Evolutionary conservation across 1,140 invertebrate species (phyloP).

Genomic region (Mya arenaria): DNA sequence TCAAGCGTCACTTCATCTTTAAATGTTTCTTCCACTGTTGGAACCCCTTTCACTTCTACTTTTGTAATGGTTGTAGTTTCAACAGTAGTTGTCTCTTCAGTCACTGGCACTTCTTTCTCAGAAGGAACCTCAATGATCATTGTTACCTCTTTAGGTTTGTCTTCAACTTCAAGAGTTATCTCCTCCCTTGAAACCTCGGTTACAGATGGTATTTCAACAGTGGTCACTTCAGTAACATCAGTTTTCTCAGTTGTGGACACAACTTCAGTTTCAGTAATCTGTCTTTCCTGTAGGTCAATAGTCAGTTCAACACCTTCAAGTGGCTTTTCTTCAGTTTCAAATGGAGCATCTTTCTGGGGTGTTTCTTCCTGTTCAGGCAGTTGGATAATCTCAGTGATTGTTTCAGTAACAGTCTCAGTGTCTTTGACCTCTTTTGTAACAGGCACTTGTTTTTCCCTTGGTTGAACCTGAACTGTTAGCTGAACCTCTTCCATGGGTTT

Average conservation of each 20-base stretch:
- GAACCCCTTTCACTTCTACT: no score
- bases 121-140: conserved; percentile 30
- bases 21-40: neutral
- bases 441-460: conserved; percentile 51
- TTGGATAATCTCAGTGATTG: conserved; percentile 37
- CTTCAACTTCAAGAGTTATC: conserved; percentile 65
- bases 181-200: conserved; percentile 63
- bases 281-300: conserved; percentile 26
- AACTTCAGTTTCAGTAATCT: conserved; percentile 34
- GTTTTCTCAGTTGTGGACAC: conserved; percentile 45
- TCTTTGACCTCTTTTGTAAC: conserved; percentile 46
- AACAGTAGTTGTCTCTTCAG: conserved; percentile 49
- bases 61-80: conserved; percentile 46
- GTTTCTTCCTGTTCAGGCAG: conserved; percentile 54
- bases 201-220: conserved; percentile 19
- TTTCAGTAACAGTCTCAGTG: conserved; percentile 50
- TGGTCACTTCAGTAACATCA: conserved; percentile 36
- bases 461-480: conserved; percentile 66
- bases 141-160: conserved; percentile 48
- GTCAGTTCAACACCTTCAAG: conserved; percentile 58
- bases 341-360: conserved; percentile 47
- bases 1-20: conserved; percentile 67
- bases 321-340: conserved; percentile 56
- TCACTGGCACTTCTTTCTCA: conserved; percentile 48
- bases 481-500: conserved; percentile 67